Conservation (phyloP, 2,113 vertebrate genomes). For the Pagrus major region DNA sequence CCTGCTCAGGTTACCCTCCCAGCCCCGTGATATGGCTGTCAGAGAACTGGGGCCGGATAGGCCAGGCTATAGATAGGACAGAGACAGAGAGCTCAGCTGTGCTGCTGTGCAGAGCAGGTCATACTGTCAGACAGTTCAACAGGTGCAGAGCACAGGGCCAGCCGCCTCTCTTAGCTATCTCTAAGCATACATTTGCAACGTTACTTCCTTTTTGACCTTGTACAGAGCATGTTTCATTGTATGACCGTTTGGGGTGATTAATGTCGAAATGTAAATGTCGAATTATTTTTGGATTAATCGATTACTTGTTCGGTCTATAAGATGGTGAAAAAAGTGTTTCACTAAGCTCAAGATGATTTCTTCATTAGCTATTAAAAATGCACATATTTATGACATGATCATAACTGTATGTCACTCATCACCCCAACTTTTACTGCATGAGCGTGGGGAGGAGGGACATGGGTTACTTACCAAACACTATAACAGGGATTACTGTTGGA, state of each 20-base stretch:
- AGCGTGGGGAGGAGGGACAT: no score
- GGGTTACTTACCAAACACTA: no score
- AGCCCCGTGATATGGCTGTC: constrained; percentile 60
- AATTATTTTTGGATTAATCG: no score
- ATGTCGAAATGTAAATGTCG: no score
- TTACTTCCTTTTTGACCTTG: constrained; percentile 31
- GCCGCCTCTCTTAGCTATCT: constrained; percentile 32
- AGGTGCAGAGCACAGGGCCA: constrained; percentile 75
- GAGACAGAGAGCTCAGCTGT: constrained; percentile 83
- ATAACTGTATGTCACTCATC: background rate
- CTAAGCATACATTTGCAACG: constrained; percentile 9
- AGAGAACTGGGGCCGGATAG: constrained; percentile 50
- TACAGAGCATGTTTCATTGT: constrained; percentile 1
- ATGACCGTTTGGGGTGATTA: no score
- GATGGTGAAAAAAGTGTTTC: no score
- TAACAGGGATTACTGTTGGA: no score
- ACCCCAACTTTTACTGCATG: background rate
- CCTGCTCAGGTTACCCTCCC: constrained; percentile 73
- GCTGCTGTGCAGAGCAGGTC: constrained; percentile 77
- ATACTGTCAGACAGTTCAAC: constrained; percentile 79
- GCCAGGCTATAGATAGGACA: constrained; percentile 84
- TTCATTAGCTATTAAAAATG: background rate
- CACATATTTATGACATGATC: background rate
- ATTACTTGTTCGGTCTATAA: no score
- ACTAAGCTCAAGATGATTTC: no score